Conservation (phyloP, 2,797 vertebrate genomes). For the Xyrichtys novacula region DNA sequence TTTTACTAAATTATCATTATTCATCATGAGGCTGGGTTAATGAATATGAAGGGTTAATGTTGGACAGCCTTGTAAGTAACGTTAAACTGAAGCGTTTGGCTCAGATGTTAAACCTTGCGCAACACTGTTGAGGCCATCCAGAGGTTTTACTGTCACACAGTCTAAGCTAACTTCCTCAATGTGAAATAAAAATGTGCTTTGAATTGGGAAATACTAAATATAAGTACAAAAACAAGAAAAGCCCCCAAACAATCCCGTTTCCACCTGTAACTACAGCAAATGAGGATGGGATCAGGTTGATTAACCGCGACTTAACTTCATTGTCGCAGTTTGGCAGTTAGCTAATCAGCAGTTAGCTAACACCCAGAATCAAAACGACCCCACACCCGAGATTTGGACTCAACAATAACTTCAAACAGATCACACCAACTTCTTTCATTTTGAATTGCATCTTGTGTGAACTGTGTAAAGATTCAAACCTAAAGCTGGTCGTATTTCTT, state of each 20-base stretch:
- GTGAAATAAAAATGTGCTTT: too few relatives aligned
- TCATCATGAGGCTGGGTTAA: too few relatives aligned
- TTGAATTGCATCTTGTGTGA: rapidly evolving
- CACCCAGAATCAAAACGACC: neutral
- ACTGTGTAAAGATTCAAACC: constrained; percentile 57
- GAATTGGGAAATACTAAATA: neutral
- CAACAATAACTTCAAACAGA: neutral
- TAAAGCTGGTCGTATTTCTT: constrained; percentile 46
- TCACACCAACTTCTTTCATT: neutral
- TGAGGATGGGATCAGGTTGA: neutral
- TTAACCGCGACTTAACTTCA: neutral
- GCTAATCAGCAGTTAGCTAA: constrained; percentile 22
- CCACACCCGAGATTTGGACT: rapidly evolving
- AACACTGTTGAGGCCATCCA: too few relatives aligned
- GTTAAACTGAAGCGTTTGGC: too few relatives aligned
- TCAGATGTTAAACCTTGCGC: too few relatives aligned
- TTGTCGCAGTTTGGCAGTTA: constrained; percentile 19
- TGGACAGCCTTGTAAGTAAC: too few relatives aligned
- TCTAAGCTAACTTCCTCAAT: too few relatives aligned
- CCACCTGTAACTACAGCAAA: neutral
- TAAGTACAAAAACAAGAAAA: too few relatives aligned
- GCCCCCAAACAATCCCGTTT: too few relatives aligned
- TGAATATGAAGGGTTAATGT: too few relatives aligned
- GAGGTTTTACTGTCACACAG: too few relatives aligned
- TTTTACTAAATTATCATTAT: neutral